Evolutionary conservation across 2,888 invertebrate species (phyloP).

Genomic region (Oscheius sp.): DNA sequence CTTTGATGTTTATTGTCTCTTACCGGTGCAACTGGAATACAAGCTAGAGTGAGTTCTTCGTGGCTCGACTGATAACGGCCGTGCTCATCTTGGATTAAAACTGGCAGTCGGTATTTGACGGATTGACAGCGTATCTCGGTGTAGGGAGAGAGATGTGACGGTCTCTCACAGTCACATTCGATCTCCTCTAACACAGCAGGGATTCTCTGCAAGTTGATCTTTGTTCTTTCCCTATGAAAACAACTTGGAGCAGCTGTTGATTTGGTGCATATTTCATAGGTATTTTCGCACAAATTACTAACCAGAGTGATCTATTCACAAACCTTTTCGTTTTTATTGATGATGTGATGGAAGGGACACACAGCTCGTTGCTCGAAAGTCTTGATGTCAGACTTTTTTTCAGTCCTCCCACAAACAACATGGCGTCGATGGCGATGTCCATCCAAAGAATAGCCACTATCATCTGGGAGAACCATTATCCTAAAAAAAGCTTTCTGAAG

Average conservation of each 20-base stretch:
- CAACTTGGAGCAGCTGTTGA: neutral
- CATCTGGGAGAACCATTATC: constrained; percentile 27
- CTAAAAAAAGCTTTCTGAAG: constrained; percentile 17
- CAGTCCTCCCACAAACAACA: constrained; percentile 36
- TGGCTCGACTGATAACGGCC: constrained; percentile 16
- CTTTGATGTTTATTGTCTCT: constrained; percentile 20
- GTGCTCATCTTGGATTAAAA: constrained; percentile 28
- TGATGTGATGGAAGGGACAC: constrained; percentile 34
- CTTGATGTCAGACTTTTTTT: constrained; percentile 2
- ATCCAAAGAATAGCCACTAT: constrained; percentile 15
- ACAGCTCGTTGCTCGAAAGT: constrained; percentile 36
- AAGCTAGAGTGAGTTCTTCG: constrained; percentile 37
- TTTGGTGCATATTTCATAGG: neutral
- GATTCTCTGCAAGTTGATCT: constrained; percentile 33
- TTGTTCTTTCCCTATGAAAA: neutral
- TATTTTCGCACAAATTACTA: neutral
- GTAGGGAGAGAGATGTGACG: constrained; percentile 43
- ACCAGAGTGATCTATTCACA: neutral
- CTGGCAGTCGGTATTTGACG: constrained; percentile 37
- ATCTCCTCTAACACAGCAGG: constrained; percentile 38
- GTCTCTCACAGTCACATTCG: constrained; percentile 35
- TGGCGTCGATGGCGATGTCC: constrained; percentile 28
- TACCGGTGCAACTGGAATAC: constrained; percentile 37
- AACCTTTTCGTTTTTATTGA: constrained; percentile 34
- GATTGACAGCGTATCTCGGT: constrained; percentile 39